Evolutionary conservation across 2,888 invertebrate species (phyloP).

Genomic region (Adelphocoris suturalis): DNA sequence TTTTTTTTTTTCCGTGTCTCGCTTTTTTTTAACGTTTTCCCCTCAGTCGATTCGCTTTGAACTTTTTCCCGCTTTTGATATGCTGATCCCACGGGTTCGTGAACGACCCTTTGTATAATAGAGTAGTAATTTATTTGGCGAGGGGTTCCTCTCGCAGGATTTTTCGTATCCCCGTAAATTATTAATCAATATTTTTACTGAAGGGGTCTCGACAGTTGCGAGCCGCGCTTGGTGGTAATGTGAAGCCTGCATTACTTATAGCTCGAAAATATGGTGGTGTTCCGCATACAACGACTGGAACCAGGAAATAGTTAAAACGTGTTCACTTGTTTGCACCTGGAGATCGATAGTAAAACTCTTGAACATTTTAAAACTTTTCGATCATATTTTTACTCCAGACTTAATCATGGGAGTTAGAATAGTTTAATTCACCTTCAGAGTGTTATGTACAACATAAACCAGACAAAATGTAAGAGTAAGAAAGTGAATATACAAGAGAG

Average conservation of each 20-base stretch:
- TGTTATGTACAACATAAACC: no score
- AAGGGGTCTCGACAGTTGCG: slow-evolving; percentile 4
- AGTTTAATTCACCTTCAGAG: no score
- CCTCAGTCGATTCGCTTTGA: not conserved
- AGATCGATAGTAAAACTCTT: no score
- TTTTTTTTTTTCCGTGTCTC: not conserved
- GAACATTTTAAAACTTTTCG: no score
- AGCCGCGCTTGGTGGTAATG: slow-evolving; percentile 7
- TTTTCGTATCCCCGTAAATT: slow-evolving; percentile 13
- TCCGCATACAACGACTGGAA: no score
- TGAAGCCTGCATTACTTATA: not conserved
- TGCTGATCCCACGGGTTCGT: not conserved
- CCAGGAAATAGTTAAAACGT: no score
- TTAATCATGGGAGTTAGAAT: no score
- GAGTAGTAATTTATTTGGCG: slow-evolving; percentile 20
- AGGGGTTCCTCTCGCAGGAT: not conserved
- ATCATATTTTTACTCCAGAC: no score
- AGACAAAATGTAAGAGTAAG: no score
- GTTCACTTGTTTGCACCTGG: no score
- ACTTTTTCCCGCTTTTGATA: slow-evolving; percentile 39
- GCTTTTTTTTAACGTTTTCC: not conserved
- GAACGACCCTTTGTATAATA: slow-evolving; percentile 4
- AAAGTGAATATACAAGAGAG: no score
- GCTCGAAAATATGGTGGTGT: no score
- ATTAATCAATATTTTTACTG: not conserved